These are phyloP conservation scores for Drepana arcuata DNA, from an alignment of 1,140 invertebrate genomes.

Conservation along the genomic window DNA sequence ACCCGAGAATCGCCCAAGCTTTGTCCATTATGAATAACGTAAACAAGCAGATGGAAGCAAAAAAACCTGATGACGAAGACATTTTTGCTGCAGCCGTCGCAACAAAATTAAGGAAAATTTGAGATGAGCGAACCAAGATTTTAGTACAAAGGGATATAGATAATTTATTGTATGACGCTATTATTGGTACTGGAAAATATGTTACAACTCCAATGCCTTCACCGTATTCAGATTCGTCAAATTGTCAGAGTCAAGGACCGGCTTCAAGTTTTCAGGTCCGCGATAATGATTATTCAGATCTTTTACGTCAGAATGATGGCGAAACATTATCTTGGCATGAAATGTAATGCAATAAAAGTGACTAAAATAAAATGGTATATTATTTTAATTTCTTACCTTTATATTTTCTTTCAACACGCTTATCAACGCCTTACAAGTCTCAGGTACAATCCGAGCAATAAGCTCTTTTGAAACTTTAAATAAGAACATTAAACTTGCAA, in stretches of 20 bases:
- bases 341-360: slow-evolving; percentile 6
- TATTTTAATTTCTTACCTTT: slow-evolving; percentile 11
- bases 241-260: slow-evolving; percentile 8
- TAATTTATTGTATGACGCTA: slow-evolving; percentile 13
- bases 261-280: slow-evolving; percentile 10
- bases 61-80: slow-evolving; percentile 12
- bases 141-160: slow-evolving; percentile 16
- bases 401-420: slow-evolving; percentile 6
- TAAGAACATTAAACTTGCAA: slow-evolving; percentile 18
- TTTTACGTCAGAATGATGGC: slow-evolving; percentile 5
- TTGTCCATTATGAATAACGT: slow-evolving; percentile 12
- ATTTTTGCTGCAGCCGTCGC: slow-evolving; percentile 9
- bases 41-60: slow-evolving; percentile 10
- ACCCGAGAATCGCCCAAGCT: slow-evolving; percentile 11
- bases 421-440: slow-evolving; percentile 21
- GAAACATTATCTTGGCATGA: slow-evolving; percentile 5
- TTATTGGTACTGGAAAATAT: slow-evolving; percentile 12
- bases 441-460: slow-evolving; percentile 32
- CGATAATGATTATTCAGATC: slow-evolving; percentile 4
- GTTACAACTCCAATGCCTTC: slow-evolving; percentile 12
- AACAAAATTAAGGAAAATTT: slow-evolving; percentile 14
- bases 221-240: slow-evolving; percentile 13
- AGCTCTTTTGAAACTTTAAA: slow-evolving; percentile 33
- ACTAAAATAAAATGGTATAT: slow-evolving; percentile 6
- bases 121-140: slow-evolving; percentile 17